phyloP scores from a whole-genome alignment of 2,113 vertebrate genomes.

The Tragelaphus scriptus region DNA sequence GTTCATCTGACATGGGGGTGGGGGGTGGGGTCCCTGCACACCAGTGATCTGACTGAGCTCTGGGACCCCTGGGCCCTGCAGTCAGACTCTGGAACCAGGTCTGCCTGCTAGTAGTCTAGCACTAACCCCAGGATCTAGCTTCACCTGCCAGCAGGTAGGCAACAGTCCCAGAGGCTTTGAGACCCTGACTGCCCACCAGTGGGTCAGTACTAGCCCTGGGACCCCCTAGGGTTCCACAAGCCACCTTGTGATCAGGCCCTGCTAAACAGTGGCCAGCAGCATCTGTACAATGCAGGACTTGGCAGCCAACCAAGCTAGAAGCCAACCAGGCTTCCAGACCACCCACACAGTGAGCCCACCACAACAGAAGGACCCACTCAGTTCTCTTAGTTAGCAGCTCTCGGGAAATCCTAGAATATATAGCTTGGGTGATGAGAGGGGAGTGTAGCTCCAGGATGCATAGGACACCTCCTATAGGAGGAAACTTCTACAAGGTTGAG shows the following conservation, averaged over 20 bases:
- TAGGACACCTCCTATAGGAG: not conserved
- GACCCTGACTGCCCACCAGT: not conserved
- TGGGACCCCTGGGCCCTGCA: not conserved
- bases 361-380: not conserved
- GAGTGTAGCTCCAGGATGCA: not conserved
- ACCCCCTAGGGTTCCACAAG: not conserved
- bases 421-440: not conserved
- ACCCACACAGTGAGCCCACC: not conserved
- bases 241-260: not conserved
- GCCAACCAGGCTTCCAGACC: not conserved
- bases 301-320: not conserved
- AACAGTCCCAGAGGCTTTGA: not conserved
- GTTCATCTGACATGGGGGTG: not conserved
- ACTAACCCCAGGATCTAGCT: not conserved
- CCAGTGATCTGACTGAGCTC: not conserved
- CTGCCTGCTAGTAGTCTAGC: not conserved
- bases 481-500: not conserved
- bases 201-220: not conserved
- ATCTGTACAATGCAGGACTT: not conserved
- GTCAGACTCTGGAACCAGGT: not conserved
- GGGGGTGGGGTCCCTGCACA: not conserved
- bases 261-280: not conserved
- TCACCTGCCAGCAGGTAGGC: not conserved
- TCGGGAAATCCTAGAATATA: not conserved
- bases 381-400: not conserved